Evolutionary conservation across 2,797 vertebrate species (phyloP), one percentile per base, ranked within the genome.

Genomic region (Channallabes apus): DNA sequence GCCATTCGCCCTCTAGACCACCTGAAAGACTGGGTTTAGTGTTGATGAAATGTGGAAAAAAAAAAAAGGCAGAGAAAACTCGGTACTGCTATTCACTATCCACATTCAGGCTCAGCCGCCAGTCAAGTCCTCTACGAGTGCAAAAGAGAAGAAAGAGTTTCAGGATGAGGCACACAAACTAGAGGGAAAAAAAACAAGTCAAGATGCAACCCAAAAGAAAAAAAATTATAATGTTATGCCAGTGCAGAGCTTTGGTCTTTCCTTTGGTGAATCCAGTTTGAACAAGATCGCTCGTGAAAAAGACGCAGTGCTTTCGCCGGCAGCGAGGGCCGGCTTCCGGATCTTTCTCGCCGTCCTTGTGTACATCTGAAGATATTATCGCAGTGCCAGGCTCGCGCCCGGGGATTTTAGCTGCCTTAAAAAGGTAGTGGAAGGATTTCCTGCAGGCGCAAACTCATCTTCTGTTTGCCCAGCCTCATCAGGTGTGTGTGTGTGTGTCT

Each of bases 361-460:
- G 17, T 41, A 51, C 7, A 29, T 54, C 24, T 86, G 59, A 51
- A 68, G 84, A 51, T 46, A 24, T 9, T 22, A 77, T 35, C 77
- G 85, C 84, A 84, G 80, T 80, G 86, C 83, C 83, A 87, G 86
- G 76, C 61, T 90, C 83, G 90, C 88, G 89, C 2, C 80, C 65
- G 18, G 72, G 87, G 90, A 91, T 88, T 84, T 88, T 93, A 96
- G 95, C 95, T 95, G 94, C 95, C 94, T 80, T 91, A 86, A 86
- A 86, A 86, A 92, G 92, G 89, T 88, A 88, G 91, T 88, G 87
- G 84, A 86, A 92, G 54, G 90, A 67, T 12, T 82, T 64, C 56
- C 80, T 84, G 65, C 69, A 29, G 24, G 80, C 78, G 54, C 87
- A 58, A 72, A 73, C 18, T 86, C 85, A 88, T 89, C 90, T 91